Percentiles rank a stretch among this genome's conserved stretches.
Evolutionary conservation across 2,113 vertebrate genomes (phyloP).

Genomic region (Nettapus auritus): DNA sequence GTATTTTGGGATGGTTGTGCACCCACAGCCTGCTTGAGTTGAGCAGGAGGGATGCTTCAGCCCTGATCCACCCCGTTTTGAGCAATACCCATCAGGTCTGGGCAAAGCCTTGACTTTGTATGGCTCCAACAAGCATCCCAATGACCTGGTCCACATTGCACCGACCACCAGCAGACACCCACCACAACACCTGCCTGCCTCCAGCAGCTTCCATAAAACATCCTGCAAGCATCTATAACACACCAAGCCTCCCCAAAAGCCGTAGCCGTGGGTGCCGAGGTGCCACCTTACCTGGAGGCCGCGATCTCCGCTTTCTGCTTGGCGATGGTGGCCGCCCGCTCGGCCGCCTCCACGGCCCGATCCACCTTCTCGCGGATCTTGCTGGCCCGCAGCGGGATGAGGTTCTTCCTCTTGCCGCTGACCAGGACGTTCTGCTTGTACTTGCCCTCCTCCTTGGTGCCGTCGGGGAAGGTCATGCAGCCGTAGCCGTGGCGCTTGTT

Average conservation of each 20-base stretch:
- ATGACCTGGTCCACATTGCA: rapidly evolving
- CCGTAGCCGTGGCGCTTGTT: constrained; percentile 97
- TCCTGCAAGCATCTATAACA: rapidly evolving
- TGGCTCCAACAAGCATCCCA: neutral
- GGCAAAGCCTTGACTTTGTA: rapidly evolving
- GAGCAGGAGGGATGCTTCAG: neutral
- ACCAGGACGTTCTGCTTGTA: constrained; percentile 97
- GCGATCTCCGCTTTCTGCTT: constrained; percentile 98
- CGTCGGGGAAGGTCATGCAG: constrained; percentile 95
- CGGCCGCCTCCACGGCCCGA: constrained; percentile 90
- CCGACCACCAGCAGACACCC: rapidly evolving
- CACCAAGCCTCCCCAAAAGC: neutral
- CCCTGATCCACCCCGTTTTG: neutral
- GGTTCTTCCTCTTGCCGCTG: constrained; percentile 96
- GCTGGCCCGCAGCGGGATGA: constrained; percentile 95
- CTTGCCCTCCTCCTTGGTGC: constrained; percentile 98
- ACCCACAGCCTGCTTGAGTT: neutral
- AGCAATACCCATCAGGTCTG: rapidly evolving
- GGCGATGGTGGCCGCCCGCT: constrained; percentile 92
- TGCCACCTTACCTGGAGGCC: constrained; percentile 86
- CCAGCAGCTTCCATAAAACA: neutral
- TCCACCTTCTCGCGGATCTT: constrained; percentile 99
- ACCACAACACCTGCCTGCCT: rapidly evolving
- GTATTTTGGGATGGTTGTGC: rapidly evolving
- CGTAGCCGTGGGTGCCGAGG: rapidly evolving